phyloP scores from a whole-genome alignment of 2,113 vertebrate genomes.

The Alectura lathami region DNA sequence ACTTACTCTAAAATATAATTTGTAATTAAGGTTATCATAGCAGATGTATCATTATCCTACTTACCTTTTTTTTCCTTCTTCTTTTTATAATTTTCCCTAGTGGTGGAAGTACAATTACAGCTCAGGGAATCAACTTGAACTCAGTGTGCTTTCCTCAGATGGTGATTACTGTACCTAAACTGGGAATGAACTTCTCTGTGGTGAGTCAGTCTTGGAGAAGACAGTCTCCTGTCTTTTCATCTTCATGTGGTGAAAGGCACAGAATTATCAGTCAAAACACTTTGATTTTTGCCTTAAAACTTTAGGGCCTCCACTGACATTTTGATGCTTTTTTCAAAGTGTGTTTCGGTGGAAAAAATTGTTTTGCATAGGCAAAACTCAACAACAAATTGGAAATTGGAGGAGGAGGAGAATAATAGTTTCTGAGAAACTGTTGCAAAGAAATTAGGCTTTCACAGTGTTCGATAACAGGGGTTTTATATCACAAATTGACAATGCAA shows the following conservation, averaged over 20 bases:
- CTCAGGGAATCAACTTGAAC: conserved; percentile 88
- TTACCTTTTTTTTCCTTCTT: neutral
- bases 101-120: conserved; percentile 94
- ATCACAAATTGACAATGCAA: neutral
- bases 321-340: neutral
- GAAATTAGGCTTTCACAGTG: neutral
- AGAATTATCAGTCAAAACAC: conserved; percentile 1
- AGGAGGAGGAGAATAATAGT: neutral
- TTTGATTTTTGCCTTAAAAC: conserved; percentile 2
- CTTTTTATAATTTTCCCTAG: conserved; percentile 71
- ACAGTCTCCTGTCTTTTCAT: neutral
- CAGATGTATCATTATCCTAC: conserved; percentile 5
- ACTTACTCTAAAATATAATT: conserved; percentile 20
- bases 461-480: neutral
- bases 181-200: conserved; percentile 87
- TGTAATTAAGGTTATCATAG: conserved; percentile 5
- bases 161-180: conserved; percentile 86
- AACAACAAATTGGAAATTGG: neutral
- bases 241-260: neutral
- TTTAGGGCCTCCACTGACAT: neutral
- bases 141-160: conserved; percentile 90
- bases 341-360: neutral
- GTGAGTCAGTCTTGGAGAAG: conserved; percentile 82
- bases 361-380: neutral
- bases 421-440: neutral